Base-by-base conservation (phyloP, 2,113 vertebrate species). In the Nettapus auritus region DNA sequence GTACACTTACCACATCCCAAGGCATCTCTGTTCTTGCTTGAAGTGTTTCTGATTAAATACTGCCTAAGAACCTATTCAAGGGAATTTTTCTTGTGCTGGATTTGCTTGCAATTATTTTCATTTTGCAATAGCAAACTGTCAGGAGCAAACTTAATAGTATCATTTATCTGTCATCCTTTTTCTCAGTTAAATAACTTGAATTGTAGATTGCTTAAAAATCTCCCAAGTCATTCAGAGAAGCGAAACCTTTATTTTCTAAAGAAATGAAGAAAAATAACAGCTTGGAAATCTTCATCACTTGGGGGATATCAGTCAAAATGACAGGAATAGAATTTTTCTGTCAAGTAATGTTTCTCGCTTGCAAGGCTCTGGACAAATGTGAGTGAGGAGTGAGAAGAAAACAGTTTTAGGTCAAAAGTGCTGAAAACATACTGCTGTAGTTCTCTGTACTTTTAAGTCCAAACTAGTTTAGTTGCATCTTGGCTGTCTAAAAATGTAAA, bases 221-320 rank as follows among this genome's bases (percentile, higher is more conserved):
- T 68, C 34, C 21, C 70, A 44, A 90, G 48, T 90, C 38, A 85
- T 84, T 94, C 57, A 71, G 62, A 60, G 29, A 62, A 48, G 9
- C 17, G 57, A 75, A 83, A 74, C 23, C 42, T 95, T 85, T 93
- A 36, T 92, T 85, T 92, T 63, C 50, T 85, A 50, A 92, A 62
- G n/a, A 74, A 89, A 16, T 36, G 28, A 91, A 82, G 73, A 81
- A 92, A 94, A 89, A 87, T 69, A 82, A 69, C 19, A 62, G 19
- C 44, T 87, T 92, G 67, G 44, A 89, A 85, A 28, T 89, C 74
- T 94, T 89, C 38, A 60, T 78, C 38, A 52, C 53, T 91, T 53
- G 5, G 11, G 69, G 60, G 28, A 69, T 82, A 80, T 93, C 82
- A 73, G 25, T 95, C 84, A 94, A 87, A 89, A 87, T 89, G 74